Percentiles rank a stretch among this genome's conserved stretches.
These are phyloP conservation scores for Penaeus chinensis DNA, from an alignment of 1,140 invertebrate species.

Conservation along the genomic window DNA sequence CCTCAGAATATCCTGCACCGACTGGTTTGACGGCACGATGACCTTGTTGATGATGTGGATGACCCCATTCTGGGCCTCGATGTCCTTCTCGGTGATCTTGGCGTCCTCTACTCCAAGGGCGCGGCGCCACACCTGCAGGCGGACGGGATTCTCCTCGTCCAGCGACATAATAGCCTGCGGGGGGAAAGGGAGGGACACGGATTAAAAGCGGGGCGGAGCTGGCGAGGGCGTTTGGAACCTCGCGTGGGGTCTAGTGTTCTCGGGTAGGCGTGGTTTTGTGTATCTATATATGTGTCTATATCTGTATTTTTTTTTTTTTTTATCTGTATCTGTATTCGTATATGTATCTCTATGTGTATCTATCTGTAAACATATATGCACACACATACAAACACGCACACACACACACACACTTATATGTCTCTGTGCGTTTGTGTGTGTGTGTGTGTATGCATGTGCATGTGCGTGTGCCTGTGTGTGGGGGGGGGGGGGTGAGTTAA, in stretches of 20 bases:
- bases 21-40: slow-evolving; percentile 69
- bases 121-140: slow-evolving; percentile 70
- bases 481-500: slow-evolving; percentile 9
- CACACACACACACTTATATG: neutral
- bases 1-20: slow-evolving; percentile 69
- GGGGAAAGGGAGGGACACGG: neutral
- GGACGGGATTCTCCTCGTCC: slow-evolving; percentile 68
- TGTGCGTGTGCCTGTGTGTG: neutral
- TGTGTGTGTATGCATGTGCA: neutral
- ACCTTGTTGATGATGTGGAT: slow-evolving; percentile 73
- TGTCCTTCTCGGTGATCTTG: slow-evolving; percentile 68
- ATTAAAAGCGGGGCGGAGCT: neutral
- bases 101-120: slow-evolving; percentile 70
- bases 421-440: neutral
- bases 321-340: neutral
- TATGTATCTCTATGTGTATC: neutral
- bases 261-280: too few species aligned
- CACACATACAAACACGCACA: neutral
- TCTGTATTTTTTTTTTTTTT: neutral
- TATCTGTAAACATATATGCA: neutral
- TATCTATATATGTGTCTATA: neutral
- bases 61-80: slow-evolving; percentile 72
- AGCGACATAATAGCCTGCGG: slow-evolving; percentile 68
- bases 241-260: too few species aligned
- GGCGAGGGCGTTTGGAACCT: too few species aligned